Evolutionary conservation across 1,140 invertebrate genomes (phyloP), one percentile per base, ranked within the genome.

Genomic region (Bombus waltoni): DNA sequence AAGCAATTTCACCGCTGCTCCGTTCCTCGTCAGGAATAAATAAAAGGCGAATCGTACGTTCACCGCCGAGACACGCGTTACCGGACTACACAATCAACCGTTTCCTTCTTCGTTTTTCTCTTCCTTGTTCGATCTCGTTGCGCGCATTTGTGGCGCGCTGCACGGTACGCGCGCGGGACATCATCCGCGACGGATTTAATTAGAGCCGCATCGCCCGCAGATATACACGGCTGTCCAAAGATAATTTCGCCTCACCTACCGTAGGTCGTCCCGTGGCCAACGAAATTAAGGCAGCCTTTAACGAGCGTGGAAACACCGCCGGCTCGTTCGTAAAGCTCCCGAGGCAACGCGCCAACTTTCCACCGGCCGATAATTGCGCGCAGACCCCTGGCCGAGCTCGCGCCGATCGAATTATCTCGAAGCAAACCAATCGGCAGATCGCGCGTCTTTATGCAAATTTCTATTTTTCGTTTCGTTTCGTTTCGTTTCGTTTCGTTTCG

Each of bases 221-320:
- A 82, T 82, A 66, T 22, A 25, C 70, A 25, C 47, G 70, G 32
- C 57, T 82, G 72, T 65, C 57, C 44, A 28, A 53, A 75, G 71
- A 83, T 83, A 83, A 83, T 83, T 83, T 83, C 72, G 72, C 42
- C 40, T 82, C 57, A n/a, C 71, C 81, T 82, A 65, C 71, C 38
- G 38, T 42, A 53, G 47, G 25, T n/a, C 70, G 42, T 47, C n/a
- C 53, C 79, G 53, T 53, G n/a, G 72, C 32, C 74, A 83, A 83
- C 81, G 40, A 75, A 83, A 75, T 83, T 75, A 83, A 83, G 59
- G 42, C 59, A 59, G 42, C 44, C 9, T 73, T 66, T 83, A 75
- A 83, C 53, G 72, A 83, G 81, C 81, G 71, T 75, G 71, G 59
- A 75, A 75, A 83, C 18, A 66, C 42, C 42, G 57, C 22, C 22